Base-by-base conservation (phyloP, 2,888 invertebrate species). In the Drosophila anceps region DNA sequence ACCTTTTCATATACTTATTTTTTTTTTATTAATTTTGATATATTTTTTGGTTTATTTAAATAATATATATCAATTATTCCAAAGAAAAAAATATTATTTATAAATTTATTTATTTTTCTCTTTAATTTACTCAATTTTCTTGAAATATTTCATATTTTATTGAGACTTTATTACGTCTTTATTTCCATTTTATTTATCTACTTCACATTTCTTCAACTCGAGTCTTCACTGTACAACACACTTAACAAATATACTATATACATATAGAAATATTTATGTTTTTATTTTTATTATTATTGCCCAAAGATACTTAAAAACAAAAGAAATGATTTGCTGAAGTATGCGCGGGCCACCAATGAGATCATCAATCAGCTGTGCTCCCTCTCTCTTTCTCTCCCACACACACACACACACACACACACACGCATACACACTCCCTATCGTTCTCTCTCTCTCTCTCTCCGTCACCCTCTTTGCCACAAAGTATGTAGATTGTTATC, bases 361-460 rank as follows among this genome's bases (percentile, higher is more conserved):
- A 81, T 81, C 81, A 78, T 78, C 78, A 67, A 76, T 77, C 81
- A 76, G 77, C 54, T 71, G 37, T 66, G 12, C 13, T 24, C 59
- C 39, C 27, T 20, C 31, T 12, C 9, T 15, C 53, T 18, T 27
- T 18, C 37, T 7, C 5, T 10, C 48, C 4, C n/a, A 10, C 2
- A 44, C 24, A 24, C 10, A 41, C 9, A 18, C 18, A 24, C 15
- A 4, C 44, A n/a, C n/a, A 10, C 2, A 44, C 24, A 24, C n/a
- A 10, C 2, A 44, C 24, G 15, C n/a, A n/a, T n/a, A 29, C 48
- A 43, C 50, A 6, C 35, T 27, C 33, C 15, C 18, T 15, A 24
- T 0, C 41, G n/a, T n/a, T 18, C 41, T 6, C 10, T 3, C 41
- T n/a, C 20, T 13, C 18, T 8, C 6, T 20, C 13, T 27, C 10